Evolutionary conservation across 2,113 vertebrate genomes (phyloP).

Genomic region (Pimephales promelas): DNA sequence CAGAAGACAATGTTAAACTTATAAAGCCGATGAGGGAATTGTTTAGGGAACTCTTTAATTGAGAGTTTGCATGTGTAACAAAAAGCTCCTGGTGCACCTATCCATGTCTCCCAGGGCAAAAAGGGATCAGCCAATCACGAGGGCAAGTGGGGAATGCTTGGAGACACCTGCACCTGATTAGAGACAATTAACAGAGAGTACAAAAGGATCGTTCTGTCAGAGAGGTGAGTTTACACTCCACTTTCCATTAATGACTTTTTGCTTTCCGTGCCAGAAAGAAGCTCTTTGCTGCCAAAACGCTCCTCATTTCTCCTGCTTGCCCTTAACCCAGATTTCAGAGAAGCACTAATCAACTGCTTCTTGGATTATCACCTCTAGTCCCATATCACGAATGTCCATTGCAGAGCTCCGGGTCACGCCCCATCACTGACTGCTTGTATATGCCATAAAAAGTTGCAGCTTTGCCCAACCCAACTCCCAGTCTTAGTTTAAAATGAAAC

Average conservation of each 20-base stretch:
- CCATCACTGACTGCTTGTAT: background rate
- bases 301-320: background rate
- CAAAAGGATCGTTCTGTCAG: conserved; percentile 2
- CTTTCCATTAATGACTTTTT: conserved; percentile 26
- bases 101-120: background rate
- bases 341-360: background rate
- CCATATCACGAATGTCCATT: background rate
- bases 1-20: background rate
- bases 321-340: conserved; percentile 15
- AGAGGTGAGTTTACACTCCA: conserved; percentile 9
- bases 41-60: background rate
- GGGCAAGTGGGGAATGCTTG: background rate
- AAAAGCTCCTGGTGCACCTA: background rate
- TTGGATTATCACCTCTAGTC: background rate
- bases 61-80: background rate
- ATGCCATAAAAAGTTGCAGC: too few relatives aligned
- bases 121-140: background rate
- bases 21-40: background rate
- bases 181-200: conserved; percentile 16
- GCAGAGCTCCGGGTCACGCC: background rate
- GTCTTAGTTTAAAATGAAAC: too few relatives aligned
- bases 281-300: background rate
- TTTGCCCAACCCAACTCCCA: background rate
- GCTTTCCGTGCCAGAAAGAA: background rate
- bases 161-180: conserved; percentile 31